Percentiles rank a stretch among this genome's conserved stretches.
These are phyloP conservation scores for Mamestra configurata DNA, from an alignment of 1,140 invertebrate genomes.

Conservation along the genomic window DNA sequence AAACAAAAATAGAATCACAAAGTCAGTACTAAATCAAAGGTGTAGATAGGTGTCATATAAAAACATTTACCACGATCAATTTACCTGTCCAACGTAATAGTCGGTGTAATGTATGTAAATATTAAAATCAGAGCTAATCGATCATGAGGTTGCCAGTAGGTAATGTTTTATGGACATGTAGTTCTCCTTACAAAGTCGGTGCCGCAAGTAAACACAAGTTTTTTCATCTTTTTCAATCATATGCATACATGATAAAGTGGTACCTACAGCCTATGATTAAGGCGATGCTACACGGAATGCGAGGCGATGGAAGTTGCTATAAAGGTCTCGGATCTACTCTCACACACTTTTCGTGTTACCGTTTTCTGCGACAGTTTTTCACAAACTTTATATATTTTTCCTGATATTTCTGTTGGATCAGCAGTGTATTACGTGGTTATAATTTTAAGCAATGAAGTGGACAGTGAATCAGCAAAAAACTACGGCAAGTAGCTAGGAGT, in stretches of 20 bases:
- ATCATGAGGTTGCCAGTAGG: constrained; percentile 23
- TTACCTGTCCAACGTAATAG: not conserved
- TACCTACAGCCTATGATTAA: not conserved
- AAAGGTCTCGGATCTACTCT: no score
- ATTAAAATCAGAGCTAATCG: constrained; percentile 28
- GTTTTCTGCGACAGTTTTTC: no score
- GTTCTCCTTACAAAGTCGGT: constrained; percentile 39
- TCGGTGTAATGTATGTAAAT: constrained; percentile 38
- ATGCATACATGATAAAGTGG: constrained; percentile 28
- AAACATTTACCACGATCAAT: not conserved
- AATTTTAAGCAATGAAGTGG: no score
- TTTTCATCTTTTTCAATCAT: constrained; percentile 40
- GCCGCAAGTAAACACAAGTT: constrained; percentile 28
- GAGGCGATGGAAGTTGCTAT: not conserved
- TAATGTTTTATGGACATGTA: constrained; percentile 17
- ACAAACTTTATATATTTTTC: no score
- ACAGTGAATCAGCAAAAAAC: no score
- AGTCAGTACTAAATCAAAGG: not conserved
- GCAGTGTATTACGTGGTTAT: no score
- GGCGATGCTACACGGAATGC: not conserved
- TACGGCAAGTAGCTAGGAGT: no score
- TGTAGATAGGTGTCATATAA: not conserved
- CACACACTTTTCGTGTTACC: no score
- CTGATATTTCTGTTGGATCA: no score
- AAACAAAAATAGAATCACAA: no score